phyloP scores from a whole-genome alignment of 37 sponge, comb jelly and placozoan species.

The Bolinopsis microptera region DNA sequence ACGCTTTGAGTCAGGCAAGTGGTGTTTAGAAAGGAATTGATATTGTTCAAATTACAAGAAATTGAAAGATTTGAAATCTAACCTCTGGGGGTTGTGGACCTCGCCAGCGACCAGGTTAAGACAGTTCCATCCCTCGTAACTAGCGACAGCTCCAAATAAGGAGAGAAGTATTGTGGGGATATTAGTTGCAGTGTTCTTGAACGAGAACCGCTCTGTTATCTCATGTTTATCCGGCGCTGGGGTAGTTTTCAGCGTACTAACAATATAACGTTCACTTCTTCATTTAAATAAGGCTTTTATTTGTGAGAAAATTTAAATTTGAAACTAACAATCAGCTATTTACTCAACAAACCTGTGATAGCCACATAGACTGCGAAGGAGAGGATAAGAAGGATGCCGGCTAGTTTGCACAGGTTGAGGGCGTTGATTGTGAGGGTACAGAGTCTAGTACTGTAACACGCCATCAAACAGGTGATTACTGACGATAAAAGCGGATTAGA shows the following conservation, averaged over 20 bases:
- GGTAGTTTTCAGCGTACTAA: no score
- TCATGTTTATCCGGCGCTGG: not conserved
- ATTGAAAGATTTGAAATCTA: no score
- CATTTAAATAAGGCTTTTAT: no score
- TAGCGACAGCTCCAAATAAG: not conserved
- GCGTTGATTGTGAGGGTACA: not conserved
- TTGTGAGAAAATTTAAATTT: no score
- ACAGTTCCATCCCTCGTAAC: slow-evolving; percentile 41
- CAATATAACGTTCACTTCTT: no score
- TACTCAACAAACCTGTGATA: not conserved
- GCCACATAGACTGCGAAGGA: not conserved
- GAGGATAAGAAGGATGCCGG: not conserved
- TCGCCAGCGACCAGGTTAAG: slow-evolving; percentile 33
- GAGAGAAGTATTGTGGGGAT: not conserved
- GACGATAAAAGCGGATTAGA: not conserved
- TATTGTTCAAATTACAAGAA: no score
- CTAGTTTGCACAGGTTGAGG: not conserved
- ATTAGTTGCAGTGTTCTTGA: not conserved
- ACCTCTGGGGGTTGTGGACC: slow-evolving; percentile 17
- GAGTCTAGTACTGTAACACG: slow-evolving; percentile 1
- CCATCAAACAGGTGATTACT: not conserved
- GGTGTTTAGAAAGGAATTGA: no score
- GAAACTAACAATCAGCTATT: no score
- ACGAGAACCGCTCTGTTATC: not conserved
- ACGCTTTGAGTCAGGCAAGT: no score